Evolutionary conservation across 1,140 invertebrate species (phyloP), one percentile per base, ranked within the genome.

Genomic region (Lerema accius): DNA sequence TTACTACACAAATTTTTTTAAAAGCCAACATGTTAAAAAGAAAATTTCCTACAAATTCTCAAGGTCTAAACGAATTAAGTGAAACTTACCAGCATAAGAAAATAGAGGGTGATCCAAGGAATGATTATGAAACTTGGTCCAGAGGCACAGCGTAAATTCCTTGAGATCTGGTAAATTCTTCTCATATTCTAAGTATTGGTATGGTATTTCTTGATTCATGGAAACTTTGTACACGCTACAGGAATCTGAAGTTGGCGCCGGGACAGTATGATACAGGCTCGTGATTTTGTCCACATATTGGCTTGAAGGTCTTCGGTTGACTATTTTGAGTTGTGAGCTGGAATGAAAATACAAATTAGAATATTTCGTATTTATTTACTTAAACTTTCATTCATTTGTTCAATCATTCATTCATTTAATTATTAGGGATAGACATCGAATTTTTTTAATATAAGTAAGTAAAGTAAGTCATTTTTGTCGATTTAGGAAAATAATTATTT

Each of bases 71-170:
- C 49, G 28, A 19, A 55, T 3, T 13, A 32, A 5, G 15, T 4
- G 11, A 0, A 46, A 91, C 93, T 94, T 82, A 96, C 95, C 94
- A 82, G 95, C 92, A 78, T 97, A 97, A 28, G 95, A 96, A 76
- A 97, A 95, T 49, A 97, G 73, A 0, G 95, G 95, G 91, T 97
- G 95, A 75, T 97, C 95, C 45, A 93, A 94, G 9, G 93, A 93
- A 72, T 96, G 95, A 78, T 96, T 97, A 60, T 93, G 93, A 64
- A 96, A 96, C 69, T 96, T 95, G 58, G 93, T 94, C 96, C 96
- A 97, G 80, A 93, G 92, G 73, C 96, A 97, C 0, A 96, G 86
- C 0, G 95, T 96, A 73, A 96, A 96, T 78, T 96, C 95, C 67
- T 96, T 95, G 46, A 96, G 70, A 63, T 96, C 93, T 0, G 95